phyloP scores from a whole-genome alignment of 2,888 invertebrate genomes.

The Pristionchus entomophagus region DNA sequence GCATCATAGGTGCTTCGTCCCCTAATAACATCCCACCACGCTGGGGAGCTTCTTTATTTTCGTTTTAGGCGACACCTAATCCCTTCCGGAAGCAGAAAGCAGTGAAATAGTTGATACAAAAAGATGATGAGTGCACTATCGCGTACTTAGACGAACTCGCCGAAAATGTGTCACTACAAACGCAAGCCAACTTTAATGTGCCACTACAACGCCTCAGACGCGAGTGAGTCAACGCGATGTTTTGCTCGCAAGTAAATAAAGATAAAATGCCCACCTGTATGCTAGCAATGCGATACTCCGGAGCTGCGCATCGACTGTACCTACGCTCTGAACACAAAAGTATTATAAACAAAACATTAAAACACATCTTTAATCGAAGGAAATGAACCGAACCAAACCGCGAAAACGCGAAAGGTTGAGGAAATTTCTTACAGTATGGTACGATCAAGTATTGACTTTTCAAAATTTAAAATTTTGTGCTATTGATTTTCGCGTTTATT shows the following conservation, averaged over 20 bases:
- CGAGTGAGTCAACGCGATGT: no score
- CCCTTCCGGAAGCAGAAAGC: neutral
- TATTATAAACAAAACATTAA: neutral
- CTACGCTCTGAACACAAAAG: neutral
- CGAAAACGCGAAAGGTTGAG: neutral
- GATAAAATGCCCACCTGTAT: neutral
- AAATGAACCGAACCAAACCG: neutral
- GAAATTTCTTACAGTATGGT: neutral
- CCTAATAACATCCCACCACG: neutral
- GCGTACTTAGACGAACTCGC: no score
- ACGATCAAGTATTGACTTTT: constrained; percentile 5
- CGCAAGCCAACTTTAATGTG: no score
- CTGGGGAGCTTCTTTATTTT: neutral
- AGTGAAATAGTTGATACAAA: neutral
- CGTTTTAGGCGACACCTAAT: neutral
- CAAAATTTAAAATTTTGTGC: neutral
- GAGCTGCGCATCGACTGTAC: neutral
- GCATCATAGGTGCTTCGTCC: neutral
- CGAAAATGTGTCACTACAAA: no score
- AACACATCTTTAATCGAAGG: no score
- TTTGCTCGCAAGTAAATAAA: neutral
- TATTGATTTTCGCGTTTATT: neutral
- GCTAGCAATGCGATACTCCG: neutral
- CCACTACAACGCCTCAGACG: no score
- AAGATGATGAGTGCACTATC: no score